Evolutionary conservation across 1,140 invertebrate species (phyloP), one percentile per base, ranked within the genome.

Genomic region (Neotoxoptera formosana): DNA sequence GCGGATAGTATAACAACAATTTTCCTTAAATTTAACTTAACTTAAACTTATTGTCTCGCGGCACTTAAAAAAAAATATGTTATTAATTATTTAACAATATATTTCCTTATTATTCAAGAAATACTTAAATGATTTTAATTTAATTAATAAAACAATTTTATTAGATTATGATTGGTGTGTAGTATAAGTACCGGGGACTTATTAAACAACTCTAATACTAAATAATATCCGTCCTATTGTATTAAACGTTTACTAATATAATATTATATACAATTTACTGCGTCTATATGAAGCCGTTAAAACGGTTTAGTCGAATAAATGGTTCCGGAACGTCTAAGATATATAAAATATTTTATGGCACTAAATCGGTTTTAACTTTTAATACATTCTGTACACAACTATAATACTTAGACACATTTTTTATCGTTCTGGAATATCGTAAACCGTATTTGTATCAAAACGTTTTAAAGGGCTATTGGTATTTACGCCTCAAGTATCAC

Each of bases 41-140:
- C 14, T n/a, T 76, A 34, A 76, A 34, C 14, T n/a, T 76, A 34
- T 76, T 76, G n/a, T 76, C 4, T n/a, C n/a, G 11, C 17, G 14
- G 0, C 14, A 17, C 6, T 76, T 20, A n/a, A 14, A 76, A 76
- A 76, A 76, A 76, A 76, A 4, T 30, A 76, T 76, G 4, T n/a
- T 76, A 23, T 76, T 67, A 67, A 67, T 67, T n/a, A n/a, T 76
- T 76, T 76, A 76, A 76, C n/a, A 34, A 76, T 76, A n/a, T 2
- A 17, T 45, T 86, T 86, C 41, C 41, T 41, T 25, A 25, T 30
- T 47, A 86, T 86, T 47, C 84, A 47, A 30, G 11, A 86, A 86
- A 47, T 30, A 47, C 36, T 86, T 86, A 86, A 86, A 86, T 45
- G 84, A 6, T 86, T 86, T 86, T n/a, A 45, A 86, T 47, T 86